Percentiles rank a stretch among this genome's conserved stretches.
phyloP scores from a whole-genome alignment of 2,113 vertebrate genomes.

The Plestiodon gilberti region DNA sequence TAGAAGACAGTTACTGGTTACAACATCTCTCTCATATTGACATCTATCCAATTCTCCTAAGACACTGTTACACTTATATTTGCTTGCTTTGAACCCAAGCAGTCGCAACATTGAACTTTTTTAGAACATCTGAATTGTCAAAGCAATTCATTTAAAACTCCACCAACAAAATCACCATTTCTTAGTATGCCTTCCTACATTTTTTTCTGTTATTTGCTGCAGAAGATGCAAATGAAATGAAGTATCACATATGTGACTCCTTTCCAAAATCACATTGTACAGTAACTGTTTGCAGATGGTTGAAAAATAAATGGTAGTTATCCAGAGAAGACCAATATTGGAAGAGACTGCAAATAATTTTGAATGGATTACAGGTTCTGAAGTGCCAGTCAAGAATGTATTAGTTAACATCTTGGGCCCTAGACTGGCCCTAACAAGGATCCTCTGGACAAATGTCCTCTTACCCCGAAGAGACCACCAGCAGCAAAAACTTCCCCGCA shows the following conservation, averaged over 20 bases:
- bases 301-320: constrained; percentile 42
- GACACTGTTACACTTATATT: neutral
- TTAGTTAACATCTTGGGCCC: constrained; percentile 46
- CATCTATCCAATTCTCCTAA: neutral
- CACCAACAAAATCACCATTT: neutral
- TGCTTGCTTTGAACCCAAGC: neutral
- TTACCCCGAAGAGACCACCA: no score
- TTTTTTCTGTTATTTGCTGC: constrained; percentile 15
- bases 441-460: no score
- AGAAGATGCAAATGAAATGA: constrained; percentile 37
- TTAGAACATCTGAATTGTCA: constrained; percentile 3
- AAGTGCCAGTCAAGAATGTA: constrained; percentile 48
- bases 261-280: constrained; percentile 41
- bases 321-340: constrained; percentile 39
- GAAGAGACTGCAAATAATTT: constrained; percentile 58
- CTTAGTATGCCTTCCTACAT: constrained; percentile 22
- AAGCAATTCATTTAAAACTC: neutral
- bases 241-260: constrained; percentile 9
- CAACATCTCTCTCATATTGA: neutral
- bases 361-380: constrained; percentile 57
- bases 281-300: constrained; percentile 4
- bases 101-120: neutral
- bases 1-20: neutral
- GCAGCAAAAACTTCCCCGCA: no score
- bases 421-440: constrained; percentile 28